Evolutionary conservation across 1,140 invertebrate genomes (phyloP).

Genomic region (Mamestra configurata): DNA sequence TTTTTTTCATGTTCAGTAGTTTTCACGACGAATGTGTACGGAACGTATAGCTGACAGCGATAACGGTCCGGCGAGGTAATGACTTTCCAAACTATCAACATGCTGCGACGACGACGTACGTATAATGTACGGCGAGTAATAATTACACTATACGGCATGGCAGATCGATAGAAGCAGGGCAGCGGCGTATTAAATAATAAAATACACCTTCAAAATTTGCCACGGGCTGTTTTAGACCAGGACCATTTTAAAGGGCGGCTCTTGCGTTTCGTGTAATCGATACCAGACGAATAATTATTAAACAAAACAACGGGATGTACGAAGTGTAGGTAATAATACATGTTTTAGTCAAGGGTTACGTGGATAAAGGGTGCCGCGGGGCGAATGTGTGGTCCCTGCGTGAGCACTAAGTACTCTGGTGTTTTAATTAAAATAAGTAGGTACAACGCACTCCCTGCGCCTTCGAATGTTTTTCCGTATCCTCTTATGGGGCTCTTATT

Average conservation of each 20-base stretch:
- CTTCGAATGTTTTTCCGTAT: not conserved
- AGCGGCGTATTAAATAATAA: conserved; percentile 64
- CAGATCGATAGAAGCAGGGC: conserved; percentile 68
- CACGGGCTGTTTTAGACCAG: conserved; percentile 66
- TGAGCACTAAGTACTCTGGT: conserved; percentile 16
- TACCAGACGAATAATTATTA: conserved; percentile 73
- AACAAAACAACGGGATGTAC: conserved; percentile 61
- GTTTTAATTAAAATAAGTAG: conserved; percentile 37
- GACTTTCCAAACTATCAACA: conserved; percentile 74
- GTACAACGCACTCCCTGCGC: not conserved
- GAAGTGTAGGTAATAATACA: conserved; percentile 41
- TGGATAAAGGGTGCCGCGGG: conserved; percentile 25
- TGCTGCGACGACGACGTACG: conserved; percentile 54
- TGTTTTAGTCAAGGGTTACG: conserved; percentile 42
- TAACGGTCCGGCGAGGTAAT: conserved; percentile 69
- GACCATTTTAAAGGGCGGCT: conserved; percentile 65
- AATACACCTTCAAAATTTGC: conserved; percentile 66
- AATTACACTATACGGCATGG: conserved; percentile 63
- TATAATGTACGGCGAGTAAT: conserved; percentile 61
- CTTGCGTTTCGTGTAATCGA: conserved; percentile 69
- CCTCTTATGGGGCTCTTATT: not conserved
- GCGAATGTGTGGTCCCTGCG: not conserved
- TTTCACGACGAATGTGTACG: conserved; percentile 69
- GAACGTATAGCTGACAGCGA: conserved; percentile 62
- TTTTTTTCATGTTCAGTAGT: conserved; percentile 71